These are phyloP conservation scores for Phthorimaea operculella DNA, from an alignment of 1,140 invertebrate species.

Conservation along the genomic window DNA sequence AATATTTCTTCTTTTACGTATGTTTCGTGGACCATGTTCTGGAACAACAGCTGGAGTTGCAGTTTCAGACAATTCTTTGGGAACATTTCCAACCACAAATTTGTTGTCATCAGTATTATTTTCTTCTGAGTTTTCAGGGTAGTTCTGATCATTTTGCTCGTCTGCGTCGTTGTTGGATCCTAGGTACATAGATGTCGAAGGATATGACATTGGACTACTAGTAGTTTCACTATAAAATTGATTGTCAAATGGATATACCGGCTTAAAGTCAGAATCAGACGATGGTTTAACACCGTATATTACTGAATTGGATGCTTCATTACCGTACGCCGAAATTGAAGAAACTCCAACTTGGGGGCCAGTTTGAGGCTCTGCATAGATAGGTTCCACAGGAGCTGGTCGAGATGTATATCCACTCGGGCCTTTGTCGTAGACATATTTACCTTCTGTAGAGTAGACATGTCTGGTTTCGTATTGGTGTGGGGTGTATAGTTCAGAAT, in stretches of 20 bases:
- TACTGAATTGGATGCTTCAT: constrained; percentile 46
- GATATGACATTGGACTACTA: constrained; percentile 45
- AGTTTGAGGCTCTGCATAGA: constrained; percentile 52
- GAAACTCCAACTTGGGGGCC: constrained; percentile 28
- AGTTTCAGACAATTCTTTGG: constrained; percentile 64
- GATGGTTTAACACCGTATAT: constrained; percentile 57
- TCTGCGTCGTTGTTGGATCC: constrained; percentile 56
- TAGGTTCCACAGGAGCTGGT: constrained; percentile 57
- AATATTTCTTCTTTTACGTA: constrained; percentile 47
- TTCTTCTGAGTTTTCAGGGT: constrained; percentile 34
- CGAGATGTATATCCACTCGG: constrained; percentile 32
- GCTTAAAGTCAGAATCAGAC: constrained; percentile 52
- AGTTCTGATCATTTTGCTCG: constrained; percentile 30
- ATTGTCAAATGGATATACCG: constrained; percentile 54
- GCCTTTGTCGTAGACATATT: constrained; percentile 36
- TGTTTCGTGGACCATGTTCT: constrained; percentile 69
- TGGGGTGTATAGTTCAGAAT: constrained; percentile 55
- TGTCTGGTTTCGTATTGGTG: constrained; percentile 55
- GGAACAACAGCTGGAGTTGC: constrained; percentile 69
- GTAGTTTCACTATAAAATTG: constrained; percentile 57
- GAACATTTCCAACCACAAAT: constrained; percentile 70
- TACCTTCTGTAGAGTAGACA: constrained; percentile 48
- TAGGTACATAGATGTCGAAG: constrained; percentile 59
- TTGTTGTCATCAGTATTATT: constrained; percentile 44
- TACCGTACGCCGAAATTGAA: constrained; percentile 41